Evolutionary conservation across 2,888 invertebrate species (phyloP), one percentile per base, ranked within the genome.

Genomic region (Gymnosoma rotundatum): DNA sequence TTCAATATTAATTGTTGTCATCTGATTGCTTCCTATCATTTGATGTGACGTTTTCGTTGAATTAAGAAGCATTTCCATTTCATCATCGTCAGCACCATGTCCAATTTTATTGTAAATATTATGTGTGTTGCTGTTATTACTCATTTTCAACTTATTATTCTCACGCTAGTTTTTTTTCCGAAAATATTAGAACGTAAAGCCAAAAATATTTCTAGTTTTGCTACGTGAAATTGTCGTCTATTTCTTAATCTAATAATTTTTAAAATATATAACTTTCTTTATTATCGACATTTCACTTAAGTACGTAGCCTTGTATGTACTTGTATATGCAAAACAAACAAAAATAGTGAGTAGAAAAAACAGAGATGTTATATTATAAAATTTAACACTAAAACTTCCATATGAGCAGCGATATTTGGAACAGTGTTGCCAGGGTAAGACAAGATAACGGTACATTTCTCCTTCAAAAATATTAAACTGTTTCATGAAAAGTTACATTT

Each of bases 1-100:
- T 64, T 88, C 88, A 52, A 88, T 88, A 74, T 82, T 87, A 36
- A 88, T 88, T 32, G 87, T 83, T 25, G 83, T 86, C 56, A 83
- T 74, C 45, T 45, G 56, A 5, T 38, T 72, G 38, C 54, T 63
- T 32, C n/a, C 70, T 21, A 48, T 48, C 69, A 42, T 66, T 48
- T 58, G 61, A 20, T 60, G 45, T 7, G 73, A 8, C 36, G 25
- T 12, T 48, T 61, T 42, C 4, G 76, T 58, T 48, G 73, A 73
- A 48, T 73, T 50, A 14, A 81, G 45, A n/a, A 84, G 63, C 21
- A 61, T 32, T 70, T 78, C 84, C 58, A 72, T 84, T 66, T 84
- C 81, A 52, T 75, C 61, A 9, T 70, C 58, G 52, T 25, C 16
- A 10, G 42, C 42, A 36, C 36, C 42, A 21, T 38, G 54, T 7